A percentile compares a stretch with the other conserved stretches of the same genome.
Conservation (phyloP, 2,113 vertebrate genomes). For the Alaudala cheleensis region DNA sequence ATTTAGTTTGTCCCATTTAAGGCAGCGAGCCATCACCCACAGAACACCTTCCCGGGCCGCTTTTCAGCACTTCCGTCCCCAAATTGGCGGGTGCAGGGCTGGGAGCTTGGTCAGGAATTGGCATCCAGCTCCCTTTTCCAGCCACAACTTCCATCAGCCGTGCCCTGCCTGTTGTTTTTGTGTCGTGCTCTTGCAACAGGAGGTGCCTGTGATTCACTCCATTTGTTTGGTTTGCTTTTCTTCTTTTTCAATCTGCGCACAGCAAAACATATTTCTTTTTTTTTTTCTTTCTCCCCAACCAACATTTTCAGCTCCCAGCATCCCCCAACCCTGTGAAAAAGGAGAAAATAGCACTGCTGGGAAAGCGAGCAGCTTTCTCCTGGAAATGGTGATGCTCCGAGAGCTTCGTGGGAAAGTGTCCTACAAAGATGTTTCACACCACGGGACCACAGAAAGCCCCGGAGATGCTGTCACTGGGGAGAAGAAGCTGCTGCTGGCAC, state of each 20-base stretch:
- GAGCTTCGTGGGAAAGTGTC: conserved; percentile 35
- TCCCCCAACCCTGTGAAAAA: neutral
- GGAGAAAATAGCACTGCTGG: conserved; percentile 17
- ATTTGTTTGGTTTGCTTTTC: conserved; percentile 33
- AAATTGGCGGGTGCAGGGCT: neutral
- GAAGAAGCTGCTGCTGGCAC: neutral
- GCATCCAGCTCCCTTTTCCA: neutral
- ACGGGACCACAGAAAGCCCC: neutral
- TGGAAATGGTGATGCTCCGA: conserved; percentile 57
- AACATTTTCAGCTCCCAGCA: neutral
- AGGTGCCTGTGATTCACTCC: conserved; percentile 21
- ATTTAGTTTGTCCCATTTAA: neutral
- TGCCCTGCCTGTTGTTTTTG: neutral
- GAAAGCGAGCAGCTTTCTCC: conserved; percentile 59
- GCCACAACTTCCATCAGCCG: neutral
- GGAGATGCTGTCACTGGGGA: neutral
- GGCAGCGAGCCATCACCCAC: neutral
- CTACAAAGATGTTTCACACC: neutral
- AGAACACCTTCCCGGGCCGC: neutral
- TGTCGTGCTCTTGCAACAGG: neutral
- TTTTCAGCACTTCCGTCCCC: neutral
- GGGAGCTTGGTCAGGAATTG: neutral
- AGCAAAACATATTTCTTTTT: conserved; percentile 15
- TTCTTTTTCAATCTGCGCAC: neutral
- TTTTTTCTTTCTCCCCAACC: neutral